A percentile compares a stretch with the other conserved stretches of the same genome.
Evolutionary conservation across 1,140 invertebrate genomes (phyloP).

Genomic region (Drosophila insularis): DNA sequence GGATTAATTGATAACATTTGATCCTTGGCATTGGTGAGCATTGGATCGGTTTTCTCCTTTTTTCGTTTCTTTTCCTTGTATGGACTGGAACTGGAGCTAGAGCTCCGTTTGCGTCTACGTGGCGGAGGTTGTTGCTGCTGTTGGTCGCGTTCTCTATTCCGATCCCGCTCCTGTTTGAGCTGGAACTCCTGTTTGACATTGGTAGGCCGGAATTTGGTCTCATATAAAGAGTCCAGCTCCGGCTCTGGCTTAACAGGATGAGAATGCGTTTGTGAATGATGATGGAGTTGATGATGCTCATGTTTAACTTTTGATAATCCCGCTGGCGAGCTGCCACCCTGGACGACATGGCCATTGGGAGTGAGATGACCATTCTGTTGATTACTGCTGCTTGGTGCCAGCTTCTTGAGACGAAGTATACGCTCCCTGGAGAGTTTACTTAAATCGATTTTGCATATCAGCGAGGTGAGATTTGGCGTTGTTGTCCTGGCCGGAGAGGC

Average conservation of each 20-base stretch:
- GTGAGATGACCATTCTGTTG: constrained; percentile 72
- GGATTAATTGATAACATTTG: constrained; percentile 46
- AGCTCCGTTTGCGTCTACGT: constrained; percentile 73
- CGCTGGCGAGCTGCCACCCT: not conserved
- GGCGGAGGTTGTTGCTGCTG: constrained; percentile 33
- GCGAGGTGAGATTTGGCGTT: constrained; percentile 56
- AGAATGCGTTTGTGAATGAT: constrained; percentile 29
- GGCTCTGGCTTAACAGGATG: constrained; percentile 75
- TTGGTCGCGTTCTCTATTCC: constrained; percentile 30
- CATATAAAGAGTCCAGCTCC: constrained; percentile 61
- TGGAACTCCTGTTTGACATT: constrained; percentile 64
- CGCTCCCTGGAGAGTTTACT: constrained; percentile 63
- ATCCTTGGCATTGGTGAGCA: constrained; percentile 47
- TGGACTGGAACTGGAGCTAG: constrained; percentile 76
- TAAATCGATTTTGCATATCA: constrained; percentile 80
- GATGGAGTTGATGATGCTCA: constrained; percentile 54
- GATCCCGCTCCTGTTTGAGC: constrained; percentile 53
- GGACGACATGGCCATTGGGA: constrained; percentile 61
- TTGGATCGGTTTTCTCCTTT: constrained; percentile 68
- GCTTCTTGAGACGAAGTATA: constrained; percentile 43
- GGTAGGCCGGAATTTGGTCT: constrained; percentile 58
- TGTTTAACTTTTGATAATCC: constrained; percentile 57
- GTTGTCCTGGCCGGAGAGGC: constrained; percentile 66
- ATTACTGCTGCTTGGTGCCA: constrained; percentile 26
- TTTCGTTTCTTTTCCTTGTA: constrained; percentile 82